phyloP scores from a whole-genome alignment of 2,797 vertebrate genomes.

The Florisuga fusca region DNA sequence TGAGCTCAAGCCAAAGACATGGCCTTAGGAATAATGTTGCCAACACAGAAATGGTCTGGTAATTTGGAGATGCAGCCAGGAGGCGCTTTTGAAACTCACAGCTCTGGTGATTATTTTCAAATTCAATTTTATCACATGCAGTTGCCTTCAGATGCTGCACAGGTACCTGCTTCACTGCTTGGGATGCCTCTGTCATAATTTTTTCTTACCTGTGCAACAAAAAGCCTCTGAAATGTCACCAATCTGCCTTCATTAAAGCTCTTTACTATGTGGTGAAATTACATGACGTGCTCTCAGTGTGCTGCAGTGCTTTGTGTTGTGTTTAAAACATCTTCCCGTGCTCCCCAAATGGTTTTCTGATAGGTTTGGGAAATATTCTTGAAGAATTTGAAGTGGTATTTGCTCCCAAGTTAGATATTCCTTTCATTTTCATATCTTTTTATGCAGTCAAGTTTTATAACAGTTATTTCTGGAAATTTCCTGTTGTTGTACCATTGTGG shows the following conservation, averaged over 20 bases:
- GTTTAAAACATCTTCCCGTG: background rate
- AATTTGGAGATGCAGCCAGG: background rate
- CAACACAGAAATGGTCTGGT: background rate
- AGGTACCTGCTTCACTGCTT: background rate
- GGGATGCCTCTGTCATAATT: background rate
- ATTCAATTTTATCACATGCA: background rate
- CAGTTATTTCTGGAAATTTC: background rate
- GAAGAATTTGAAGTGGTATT: background rate
- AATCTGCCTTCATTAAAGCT: background rate
- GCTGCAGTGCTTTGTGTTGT: background rate
- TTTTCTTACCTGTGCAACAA: background rate
- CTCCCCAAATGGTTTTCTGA: background rate
- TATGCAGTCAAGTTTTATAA: background rate
- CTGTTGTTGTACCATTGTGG: background rate
- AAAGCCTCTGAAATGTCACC: accelerated
- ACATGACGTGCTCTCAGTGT: background rate
- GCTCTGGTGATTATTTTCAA: background rate
- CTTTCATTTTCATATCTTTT: background rate
- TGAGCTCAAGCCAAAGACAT: background rate
- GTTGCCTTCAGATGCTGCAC: background rate
- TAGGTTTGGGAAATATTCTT: background rate
- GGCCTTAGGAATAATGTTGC: background rate
- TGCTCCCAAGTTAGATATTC: background rate
- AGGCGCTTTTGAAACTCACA: background rate
- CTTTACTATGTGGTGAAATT: background rate